Evolutionary conservation across 2,797 vertebrate genomes (phyloP), one percentile per base, ranked within the genome.

Genomic region (Hyperoplus immaculatus): DNA sequence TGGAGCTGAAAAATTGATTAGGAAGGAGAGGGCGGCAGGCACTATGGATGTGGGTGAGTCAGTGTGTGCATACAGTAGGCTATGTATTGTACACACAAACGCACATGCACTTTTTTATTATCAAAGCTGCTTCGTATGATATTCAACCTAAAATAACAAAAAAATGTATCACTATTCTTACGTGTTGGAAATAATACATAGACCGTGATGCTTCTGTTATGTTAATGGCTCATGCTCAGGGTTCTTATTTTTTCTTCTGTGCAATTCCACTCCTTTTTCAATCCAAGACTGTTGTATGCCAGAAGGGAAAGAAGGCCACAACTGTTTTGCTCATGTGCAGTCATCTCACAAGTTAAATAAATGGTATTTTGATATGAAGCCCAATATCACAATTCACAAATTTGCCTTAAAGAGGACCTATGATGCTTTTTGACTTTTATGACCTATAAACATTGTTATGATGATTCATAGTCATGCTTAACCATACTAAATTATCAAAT

Each of bases 1-100:
- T 55, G 77, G 58, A 77, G 77, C 69, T 72, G 75, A 76, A 72
- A 77, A 69, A 88, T 80, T 82, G 73, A 87, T 92, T 78, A 63
- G 57, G 56, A 50, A 9, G 29, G 38, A 81, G 60, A 39, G 56
- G 55, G 54, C 7, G 8, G 45, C 67, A 56, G 47, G 63, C 80
- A 68, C 46, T 83, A 55, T 71, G 29, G 71, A 77, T 85, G 78
- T 10, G 11, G 39, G 49, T 18, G 67, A 69, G 59, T 74, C 43
- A 10, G 42, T 18, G 43, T 29, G 63, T 67, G 54, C 18, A 21
- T 56, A 66, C 60, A 64, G 36, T 41, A 11, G 4, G 39, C 42
- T 43, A 7, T 42, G 36, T 21, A 36, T 49, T 51, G 36, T 39
- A 2, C 41, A 63, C 42, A 64, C 45, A 15, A n/a, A 39, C 6